These are phyloP conservation scores for Prochilodus magdalenae DNA, from an alignment of 2,113 vertebrate species.

Conservation along the genomic window DNA sequence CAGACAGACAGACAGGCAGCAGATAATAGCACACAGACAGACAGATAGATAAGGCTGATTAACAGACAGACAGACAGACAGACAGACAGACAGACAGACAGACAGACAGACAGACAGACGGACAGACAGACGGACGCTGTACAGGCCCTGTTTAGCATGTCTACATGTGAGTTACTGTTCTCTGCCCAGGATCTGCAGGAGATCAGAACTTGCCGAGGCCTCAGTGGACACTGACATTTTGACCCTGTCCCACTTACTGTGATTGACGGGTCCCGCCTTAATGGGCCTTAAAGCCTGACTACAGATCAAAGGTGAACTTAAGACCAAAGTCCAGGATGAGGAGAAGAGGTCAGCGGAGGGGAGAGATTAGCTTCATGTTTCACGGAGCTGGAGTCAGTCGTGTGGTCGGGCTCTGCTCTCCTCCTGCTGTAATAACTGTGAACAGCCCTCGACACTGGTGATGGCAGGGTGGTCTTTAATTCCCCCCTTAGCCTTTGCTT, in stretches of 20 bases:
- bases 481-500: conserved; percentile 23
- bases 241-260: conserved; percentile 58
- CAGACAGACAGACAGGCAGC: no score
- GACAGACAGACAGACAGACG: no score
- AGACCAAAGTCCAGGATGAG: conserved; percentile 41
- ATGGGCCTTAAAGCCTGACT: conserved; percentile 50
- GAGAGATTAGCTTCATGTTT: background rate
- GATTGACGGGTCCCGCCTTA: conserved; percentile 52
- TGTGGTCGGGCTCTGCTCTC: conserved; percentile 4
- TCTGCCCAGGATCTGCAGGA: background rate
- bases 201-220: background rate
- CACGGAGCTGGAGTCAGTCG: background rate
- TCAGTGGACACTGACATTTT: conserved; percentile 37
- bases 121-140: no score
- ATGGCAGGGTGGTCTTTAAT: conserved; percentile 45
- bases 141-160: no score
- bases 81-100: no score
- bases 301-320: conserved; percentile 57
- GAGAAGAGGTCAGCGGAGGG: background rate
- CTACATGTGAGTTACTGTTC: no score
- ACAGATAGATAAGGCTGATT: no score
- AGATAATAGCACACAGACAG: no score
- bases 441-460: conserved; percentile 44
- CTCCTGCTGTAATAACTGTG: conserved; percentile 56
- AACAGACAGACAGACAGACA: no score